Evolutionary conservation across 2,113 vertebrate species (phyloP), one percentile per base, ranked within the genome.

Genomic region (Carassius auratus): DNA sequence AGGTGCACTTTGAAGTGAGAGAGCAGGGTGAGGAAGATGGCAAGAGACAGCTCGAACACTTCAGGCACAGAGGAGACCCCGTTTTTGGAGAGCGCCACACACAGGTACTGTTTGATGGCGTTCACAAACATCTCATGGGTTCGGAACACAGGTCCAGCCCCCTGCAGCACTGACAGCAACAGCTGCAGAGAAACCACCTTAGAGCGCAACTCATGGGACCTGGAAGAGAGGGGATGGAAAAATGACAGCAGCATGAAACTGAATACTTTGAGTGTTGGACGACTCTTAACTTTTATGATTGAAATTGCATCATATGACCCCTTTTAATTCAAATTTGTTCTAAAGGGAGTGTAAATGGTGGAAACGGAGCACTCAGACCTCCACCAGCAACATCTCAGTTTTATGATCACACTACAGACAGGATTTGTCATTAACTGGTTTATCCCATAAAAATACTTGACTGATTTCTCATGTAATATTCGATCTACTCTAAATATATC

Each of bases 101-200:
- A 99, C 88, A 99, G 96, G 83, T 99, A 99, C 66, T 99, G 98
- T 91, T 99, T 99, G 92, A 99, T 99, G 50, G 98, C 98, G 36
- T 97, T 99, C 91, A 98, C 97, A 66, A 99, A 99, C 98, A 99
- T 99, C 92, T 99, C 98, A 0, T 99, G 98, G 0, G 97, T 98
- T 91, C 97, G 96, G 91, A 99, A 99, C 85, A 98, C 95, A 0
- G 97, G 97, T 14, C 98, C 98, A 0, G 98, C 98, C 0, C 96
- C 97, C 93, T 99, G 98, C 85, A 99, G 92, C 86, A 99, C 97
- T 0, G 98, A 99, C 15, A 99, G 95, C 77, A 99, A 94, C 74
- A 99, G 95, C 94, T 99, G 98, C 73, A 99, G 95, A 45, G 98
- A 99, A 4, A 99, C 96, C 42, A 99, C 94, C 92, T 99, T 99